Evolutionary conservation across 1,140 invertebrate species (phyloP).

Genomic region (Wiebesia pumilae): DNA sequence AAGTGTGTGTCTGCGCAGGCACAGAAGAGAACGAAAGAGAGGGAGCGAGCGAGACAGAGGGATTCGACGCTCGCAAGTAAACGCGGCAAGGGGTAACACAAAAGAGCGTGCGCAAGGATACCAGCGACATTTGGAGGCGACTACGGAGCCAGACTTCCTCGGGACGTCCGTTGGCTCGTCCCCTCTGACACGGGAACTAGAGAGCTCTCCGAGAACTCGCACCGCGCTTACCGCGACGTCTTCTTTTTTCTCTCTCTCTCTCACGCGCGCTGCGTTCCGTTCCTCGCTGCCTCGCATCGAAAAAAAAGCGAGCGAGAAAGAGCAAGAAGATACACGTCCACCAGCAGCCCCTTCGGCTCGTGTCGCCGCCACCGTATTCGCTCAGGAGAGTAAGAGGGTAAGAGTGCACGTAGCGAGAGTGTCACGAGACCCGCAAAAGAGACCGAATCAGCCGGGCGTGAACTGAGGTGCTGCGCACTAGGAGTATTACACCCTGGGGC

Average conservation of each 20-base stretch:
- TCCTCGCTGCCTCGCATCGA: not conserved
- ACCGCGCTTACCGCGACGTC: not conserved
- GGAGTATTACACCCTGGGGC: conserved; percentile 15
- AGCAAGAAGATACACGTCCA: not conserved
- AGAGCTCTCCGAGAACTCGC: not conserved
- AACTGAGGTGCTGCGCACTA: not conserved
- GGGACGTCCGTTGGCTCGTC: not conserved
- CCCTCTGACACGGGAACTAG: not conserved
- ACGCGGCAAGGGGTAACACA: not conserved
- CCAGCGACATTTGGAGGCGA: not conserved
- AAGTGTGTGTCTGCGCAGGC: not conserved
- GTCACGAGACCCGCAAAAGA: not conserved
- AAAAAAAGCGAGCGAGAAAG: not conserved
- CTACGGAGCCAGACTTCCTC: not conserved
- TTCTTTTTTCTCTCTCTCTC: not conserved
- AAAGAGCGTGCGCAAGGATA: not conserved
- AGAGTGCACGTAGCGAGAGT: not conserved
- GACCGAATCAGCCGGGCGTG: not conserved
- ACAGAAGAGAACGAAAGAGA: not conserved
- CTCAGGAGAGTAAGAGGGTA: not conserved
- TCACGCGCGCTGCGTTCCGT: too few relatives aligned
- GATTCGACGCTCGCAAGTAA: not conserved
- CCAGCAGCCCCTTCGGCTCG: not conserved
- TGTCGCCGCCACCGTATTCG: not conserved
- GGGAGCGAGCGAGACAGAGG: not conserved